A percentile compares a stretch with the other conserved stretches of the same genome.
Evolutionary conservation across 2,797 vertebrate genomes (phyloP).

Genomic region (Anguilla megastoma): DNA sequence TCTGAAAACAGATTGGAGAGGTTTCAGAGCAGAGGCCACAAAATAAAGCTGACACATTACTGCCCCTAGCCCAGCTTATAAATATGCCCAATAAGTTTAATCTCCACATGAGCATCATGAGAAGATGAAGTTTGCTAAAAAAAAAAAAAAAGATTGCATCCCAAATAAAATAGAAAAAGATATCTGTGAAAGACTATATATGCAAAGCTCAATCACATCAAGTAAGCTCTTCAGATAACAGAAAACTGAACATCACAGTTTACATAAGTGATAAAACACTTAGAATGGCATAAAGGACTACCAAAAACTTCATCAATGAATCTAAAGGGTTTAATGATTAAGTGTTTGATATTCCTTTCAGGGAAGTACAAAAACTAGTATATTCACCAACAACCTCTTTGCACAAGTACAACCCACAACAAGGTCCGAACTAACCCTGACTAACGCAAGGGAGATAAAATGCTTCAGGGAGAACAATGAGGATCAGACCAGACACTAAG

Average conservation of each 20-base stretch:
- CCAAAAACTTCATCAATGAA: background rate
- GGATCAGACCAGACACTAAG: background rate
- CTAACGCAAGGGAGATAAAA: background rate
- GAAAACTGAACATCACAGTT: background rate
- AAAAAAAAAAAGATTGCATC: background rate
- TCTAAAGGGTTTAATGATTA: too few species aligned
- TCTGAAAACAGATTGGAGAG: slow-evolving; percentile 74
- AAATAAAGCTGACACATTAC: background rate
- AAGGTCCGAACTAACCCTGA: background rate
- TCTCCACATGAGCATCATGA: background rate
- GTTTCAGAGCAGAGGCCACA: background rate
- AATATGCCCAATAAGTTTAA: background rate
- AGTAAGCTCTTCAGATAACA: background rate
- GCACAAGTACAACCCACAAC: background rate
- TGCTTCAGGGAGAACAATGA: background rate
- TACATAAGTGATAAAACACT: background rate
- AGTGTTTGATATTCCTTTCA: too few species aligned
- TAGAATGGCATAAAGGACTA: background rate
- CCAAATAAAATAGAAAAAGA: background rate
- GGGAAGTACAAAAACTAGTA: too few species aligned
- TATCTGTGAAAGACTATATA: background rate
- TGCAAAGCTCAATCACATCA: background rate
- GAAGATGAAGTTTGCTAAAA: background rate
- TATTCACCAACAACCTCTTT: background rate
- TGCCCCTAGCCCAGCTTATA: background rate